Evolutionary conservation across 2,797 vertebrate genomes (phyloP).

Genomic region (Loris lydekkerianus): DNA sequence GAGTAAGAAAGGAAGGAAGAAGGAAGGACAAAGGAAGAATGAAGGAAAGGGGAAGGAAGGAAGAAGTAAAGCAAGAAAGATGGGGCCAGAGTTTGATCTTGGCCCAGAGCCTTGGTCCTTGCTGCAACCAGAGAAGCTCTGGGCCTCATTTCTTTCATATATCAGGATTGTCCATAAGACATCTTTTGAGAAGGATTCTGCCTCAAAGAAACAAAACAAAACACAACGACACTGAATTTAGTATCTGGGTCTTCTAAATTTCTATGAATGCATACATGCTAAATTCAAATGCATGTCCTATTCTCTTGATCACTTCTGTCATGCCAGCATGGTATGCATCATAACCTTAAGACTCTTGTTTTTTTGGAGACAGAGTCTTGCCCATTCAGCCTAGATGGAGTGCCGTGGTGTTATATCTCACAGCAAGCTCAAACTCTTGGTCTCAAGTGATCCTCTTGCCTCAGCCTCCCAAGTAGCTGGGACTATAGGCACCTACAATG

Average conservation of each 20-base stretch:
- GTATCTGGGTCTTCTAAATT: neutral
- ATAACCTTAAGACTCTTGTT: neutral
- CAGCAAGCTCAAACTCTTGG: too few relatives aligned
- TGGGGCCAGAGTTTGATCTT: neutral
- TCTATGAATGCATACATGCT: neutral
- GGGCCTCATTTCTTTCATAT: neutral
- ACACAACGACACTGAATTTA: neutral
- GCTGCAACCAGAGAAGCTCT: neutral
- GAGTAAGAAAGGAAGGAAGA: too few relatives aligned
- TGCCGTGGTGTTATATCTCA: too few relatives aligned
- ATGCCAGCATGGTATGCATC: neutral
- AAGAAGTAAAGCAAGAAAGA: neutral
- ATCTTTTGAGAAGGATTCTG: conserved; percentile 3
- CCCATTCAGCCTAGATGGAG: too few relatives aligned
- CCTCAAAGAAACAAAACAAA: conserved; percentile 29
- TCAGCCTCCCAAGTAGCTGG: too few relatives aligned
- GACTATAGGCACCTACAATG: too few relatives aligned
- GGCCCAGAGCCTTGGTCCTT: neutral
- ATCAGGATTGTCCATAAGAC: neutral
- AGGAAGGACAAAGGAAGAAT: too few relatives aligned
- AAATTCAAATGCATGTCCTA: neutral
- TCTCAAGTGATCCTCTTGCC: too few relatives aligned
- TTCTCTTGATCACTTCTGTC: neutral
- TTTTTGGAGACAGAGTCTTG: too few relatives aligned
- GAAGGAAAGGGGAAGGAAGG: too few relatives aligned